Conservation (phyloP, 2,797 vertebrate species). For the Botia almorhae region DNA sequence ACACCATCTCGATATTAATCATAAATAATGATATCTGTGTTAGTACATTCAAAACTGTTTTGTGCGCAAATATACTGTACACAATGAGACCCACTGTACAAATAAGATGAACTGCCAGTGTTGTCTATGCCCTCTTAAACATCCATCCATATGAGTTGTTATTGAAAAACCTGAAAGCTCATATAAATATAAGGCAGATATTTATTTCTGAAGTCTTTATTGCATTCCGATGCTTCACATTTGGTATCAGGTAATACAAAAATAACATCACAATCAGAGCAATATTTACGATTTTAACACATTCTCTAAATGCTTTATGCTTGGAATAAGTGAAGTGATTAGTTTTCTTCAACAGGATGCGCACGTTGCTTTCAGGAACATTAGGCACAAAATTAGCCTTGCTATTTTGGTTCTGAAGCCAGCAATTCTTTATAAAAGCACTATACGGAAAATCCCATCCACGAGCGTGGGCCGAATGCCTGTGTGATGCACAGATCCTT, state of each 20-base stretch:
- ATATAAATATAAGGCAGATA: not conserved
- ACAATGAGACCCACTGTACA: not conserved
- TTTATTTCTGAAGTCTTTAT: not conserved
- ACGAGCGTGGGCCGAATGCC: constrained; percentile 15
- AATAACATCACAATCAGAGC: not conserved
- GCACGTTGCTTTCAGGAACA: constrained; percentile 9
- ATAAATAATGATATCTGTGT: not conserved
- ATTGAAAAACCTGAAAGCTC: not conserved
- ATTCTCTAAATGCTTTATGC: not conserved
- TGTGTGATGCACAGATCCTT: constrained; percentile 43
- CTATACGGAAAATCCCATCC: constrained; percentile 13
- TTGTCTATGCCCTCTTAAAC: not conserved
- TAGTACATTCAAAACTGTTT: not conserved
- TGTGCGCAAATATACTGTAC: not conserved
- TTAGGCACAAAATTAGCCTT: constrained; percentile 4
- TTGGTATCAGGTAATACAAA: not conserved
- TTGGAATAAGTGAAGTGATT: not conserved
- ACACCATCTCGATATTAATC: not conserved
- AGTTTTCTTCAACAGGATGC: not conserved
- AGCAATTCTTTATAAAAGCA: constrained; percentile 32
- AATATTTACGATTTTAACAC: not conserved
- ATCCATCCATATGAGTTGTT: not conserved
- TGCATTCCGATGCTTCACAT: not conserved
- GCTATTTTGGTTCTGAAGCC: constrained; percentile 14
- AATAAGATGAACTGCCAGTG: not conserved